These are phyloP conservation scores for Gasterosteus aculeatus DNA, from an alignment of 2,113 vertebrate species.

Conservation along the genomic window DNA sequence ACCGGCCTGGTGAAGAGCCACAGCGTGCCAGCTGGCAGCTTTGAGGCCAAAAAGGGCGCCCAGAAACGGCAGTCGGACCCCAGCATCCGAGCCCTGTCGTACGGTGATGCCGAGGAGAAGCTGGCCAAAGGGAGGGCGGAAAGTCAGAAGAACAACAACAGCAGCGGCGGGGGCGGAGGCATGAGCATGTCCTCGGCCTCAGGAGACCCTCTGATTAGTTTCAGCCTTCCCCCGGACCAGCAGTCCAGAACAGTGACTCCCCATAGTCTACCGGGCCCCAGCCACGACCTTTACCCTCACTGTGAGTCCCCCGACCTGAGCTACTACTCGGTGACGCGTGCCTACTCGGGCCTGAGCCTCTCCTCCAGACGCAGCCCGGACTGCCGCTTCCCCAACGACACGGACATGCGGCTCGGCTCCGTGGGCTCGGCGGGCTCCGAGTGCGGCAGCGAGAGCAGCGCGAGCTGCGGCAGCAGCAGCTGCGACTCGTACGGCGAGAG, in stretches of 20 bases:
- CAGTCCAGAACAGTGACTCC: slow-evolving; percentile 80
- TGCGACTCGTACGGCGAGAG: slow-evolving; percentile 89
- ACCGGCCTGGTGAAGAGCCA: slow-evolving; percentile 94
- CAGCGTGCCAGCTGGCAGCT: slow-evolving; percentile 89
- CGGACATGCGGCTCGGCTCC: slow-evolving; percentile 87
- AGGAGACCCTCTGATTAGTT: slow-evolving; percentile 84
- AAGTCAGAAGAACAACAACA: slow-evolving; percentile 74
- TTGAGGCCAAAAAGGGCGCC: slow-evolving; percentile 84
- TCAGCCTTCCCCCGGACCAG: slow-evolving; percentile 87
- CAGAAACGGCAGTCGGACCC: slow-evolving; percentile 94
- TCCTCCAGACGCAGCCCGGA: slow-evolving; percentile 88
- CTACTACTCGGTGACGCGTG: slow-evolving; percentile 91
- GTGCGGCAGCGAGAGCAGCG: slow-evolving; percentile 93
- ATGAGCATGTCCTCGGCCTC: slow-evolving; percentile 80
- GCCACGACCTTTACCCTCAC: slow-evolving; percentile 92
- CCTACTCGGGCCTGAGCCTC: slow-evolving; percentile 87
- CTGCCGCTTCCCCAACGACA: slow-evolving; percentile 87
- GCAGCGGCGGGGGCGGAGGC: slow-evolving; percentile 17
- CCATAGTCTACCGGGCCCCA: slow-evolving; percentile 81
- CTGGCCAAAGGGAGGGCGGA: slow-evolving; percentile 90
- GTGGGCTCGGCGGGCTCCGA: slow-evolving; percentile 91
- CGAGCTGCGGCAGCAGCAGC: slow-evolving; percentile 91
- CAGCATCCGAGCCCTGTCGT: slow-evolving; percentile 90
- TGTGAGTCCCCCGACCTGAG: slow-evolving; percentile 93
- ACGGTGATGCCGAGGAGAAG: slow-evolving; percentile 94